phyloP scores from a whole-genome alignment of 2,797 vertebrate species.

The Macropodus opercularis region DNA sequence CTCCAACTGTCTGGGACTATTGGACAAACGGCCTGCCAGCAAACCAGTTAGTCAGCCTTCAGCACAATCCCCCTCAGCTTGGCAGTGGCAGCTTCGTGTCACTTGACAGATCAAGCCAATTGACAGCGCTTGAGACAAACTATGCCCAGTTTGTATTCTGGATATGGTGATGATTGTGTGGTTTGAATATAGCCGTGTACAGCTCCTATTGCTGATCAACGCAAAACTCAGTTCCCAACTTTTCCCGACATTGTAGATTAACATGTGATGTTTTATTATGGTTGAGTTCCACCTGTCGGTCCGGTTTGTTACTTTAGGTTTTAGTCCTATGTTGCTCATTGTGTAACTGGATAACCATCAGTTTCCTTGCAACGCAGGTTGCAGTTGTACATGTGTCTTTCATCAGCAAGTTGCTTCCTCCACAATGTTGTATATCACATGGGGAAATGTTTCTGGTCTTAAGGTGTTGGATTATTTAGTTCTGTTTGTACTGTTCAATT shows the following conservation, averaged over 20 bases:
- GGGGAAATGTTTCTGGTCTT: neutral
- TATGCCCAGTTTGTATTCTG: neutral
- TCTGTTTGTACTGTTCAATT: no score
- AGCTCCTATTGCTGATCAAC: neutral
- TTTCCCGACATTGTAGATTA: no score
- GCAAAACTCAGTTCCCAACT: no score
- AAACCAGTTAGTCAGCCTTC: slow-evolving; percentile 40
- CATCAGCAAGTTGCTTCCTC: slow-evolving; percentile 2
- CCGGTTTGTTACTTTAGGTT: neutral
- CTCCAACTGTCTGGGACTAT: slow-evolving; percentile 32
- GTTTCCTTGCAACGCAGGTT: slow-evolving; percentile 3
- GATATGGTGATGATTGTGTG: neutral
- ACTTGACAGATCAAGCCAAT: slow-evolving; percentile 24
- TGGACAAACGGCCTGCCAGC: slow-evolving; percentile 34
- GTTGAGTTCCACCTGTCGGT: neutral
- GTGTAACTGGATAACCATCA: slow-evolving; percentile 6
- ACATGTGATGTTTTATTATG: neutral
- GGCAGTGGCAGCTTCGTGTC: slow-evolving; percentile 24
- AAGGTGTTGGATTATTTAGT: neutral
- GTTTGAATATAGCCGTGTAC: neutral
- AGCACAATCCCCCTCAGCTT: slow-evolving; percentile 20
- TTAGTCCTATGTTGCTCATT: slow-evolving; percentile 5
- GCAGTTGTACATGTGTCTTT: slow-evolving; percentile 8
- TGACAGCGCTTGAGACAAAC: neutral
- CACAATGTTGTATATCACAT: neutral